Conservation (phyloP, 1,140 invertebrate species). For the Lasioglossum albipes region DNA sequence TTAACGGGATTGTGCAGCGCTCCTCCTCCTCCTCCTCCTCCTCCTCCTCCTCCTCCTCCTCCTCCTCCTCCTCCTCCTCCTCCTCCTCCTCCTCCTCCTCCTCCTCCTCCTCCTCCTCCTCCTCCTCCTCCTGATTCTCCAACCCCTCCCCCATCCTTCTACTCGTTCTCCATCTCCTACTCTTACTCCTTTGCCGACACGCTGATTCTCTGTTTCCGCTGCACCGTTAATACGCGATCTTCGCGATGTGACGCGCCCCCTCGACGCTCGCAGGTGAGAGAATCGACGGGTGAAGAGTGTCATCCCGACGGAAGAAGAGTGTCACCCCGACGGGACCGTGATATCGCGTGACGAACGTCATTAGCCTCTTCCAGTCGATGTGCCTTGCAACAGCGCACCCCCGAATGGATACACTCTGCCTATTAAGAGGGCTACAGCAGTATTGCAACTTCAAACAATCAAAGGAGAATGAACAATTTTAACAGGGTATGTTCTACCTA, state of each 20-base stretch:
- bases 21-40: background rate
- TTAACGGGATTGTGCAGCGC: constrained; percentile 25
- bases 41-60: no score
- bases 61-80: no score
- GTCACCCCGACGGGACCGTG: background rate
- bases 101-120: background rate
- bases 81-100: no score
- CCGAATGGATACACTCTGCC: no score
- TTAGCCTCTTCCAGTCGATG: constrained; percentile 7
- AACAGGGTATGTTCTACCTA: no score
- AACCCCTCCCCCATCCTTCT: no score
- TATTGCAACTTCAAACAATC: no score
- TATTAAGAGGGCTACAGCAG: no score
- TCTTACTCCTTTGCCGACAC: background rate
- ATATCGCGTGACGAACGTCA: background rate
- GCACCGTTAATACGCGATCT: constrained; percentile 12
- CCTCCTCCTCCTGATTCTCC: background rate
- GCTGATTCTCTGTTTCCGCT: background rate
- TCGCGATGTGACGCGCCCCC: constrained; percentile 22
- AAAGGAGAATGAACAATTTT: no score
- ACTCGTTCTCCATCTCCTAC: no score
- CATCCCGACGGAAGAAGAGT: constrained; percentile 11
- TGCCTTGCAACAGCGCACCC: background rate
- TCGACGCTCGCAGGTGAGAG: constrained; percentile 17
- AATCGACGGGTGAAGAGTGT: constrained; percentile 29